A percentile compares a stretch with the other conserved stretches of the same genome.
These are phyloP conservation scores for Prunella himalayana DNA, from an alignment of 2,113 vertebrate species.

Conservation along the genomic window DNA sequence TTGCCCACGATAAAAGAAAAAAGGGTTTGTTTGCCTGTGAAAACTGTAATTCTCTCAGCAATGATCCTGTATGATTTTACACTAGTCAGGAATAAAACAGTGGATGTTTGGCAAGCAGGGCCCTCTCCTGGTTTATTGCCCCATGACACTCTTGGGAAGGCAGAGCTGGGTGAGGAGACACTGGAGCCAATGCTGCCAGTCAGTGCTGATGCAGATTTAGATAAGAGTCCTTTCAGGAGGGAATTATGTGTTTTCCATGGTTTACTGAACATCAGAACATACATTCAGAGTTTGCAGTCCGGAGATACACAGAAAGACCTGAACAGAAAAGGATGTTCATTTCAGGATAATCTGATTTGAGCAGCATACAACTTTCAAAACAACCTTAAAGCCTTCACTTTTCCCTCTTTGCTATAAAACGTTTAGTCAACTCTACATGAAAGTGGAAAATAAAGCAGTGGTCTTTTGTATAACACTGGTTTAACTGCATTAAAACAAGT, in stretches of 20 bases:
- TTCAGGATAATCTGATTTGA: background rate
- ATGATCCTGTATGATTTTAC: background rate
- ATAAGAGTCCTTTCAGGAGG: background rate
- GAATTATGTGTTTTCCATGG: background rate
- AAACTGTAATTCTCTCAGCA: background rate
- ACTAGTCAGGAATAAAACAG: fast-evolving
- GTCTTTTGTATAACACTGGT: background rate
- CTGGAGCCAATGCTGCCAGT: background rate
- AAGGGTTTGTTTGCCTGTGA: background rate
- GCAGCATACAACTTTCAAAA: background rate
- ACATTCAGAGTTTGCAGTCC: background rate
- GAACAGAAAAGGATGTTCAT: background rate
- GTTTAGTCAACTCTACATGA: background rate
- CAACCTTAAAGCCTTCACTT: background rate
- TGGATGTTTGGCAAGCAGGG: background rate
- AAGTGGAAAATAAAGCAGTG: background rate
- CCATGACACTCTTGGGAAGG: background rate
- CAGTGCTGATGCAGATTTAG: background rate
- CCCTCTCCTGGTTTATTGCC: background rate
- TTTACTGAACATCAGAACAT: background rate
- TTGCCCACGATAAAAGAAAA: background rate
- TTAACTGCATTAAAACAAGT: background rate
- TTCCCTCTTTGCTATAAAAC: background rate
- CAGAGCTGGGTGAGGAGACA: background rate
- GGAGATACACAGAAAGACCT: background rate